A percentile compares a stretch with the other conserved stretches of the same genome.
These are phyloP conservation scores for Ditylenchus weischeri DNA, from an alignment of 2,888 invertebrate genomes.

Conservation along the genomic window DNA sequence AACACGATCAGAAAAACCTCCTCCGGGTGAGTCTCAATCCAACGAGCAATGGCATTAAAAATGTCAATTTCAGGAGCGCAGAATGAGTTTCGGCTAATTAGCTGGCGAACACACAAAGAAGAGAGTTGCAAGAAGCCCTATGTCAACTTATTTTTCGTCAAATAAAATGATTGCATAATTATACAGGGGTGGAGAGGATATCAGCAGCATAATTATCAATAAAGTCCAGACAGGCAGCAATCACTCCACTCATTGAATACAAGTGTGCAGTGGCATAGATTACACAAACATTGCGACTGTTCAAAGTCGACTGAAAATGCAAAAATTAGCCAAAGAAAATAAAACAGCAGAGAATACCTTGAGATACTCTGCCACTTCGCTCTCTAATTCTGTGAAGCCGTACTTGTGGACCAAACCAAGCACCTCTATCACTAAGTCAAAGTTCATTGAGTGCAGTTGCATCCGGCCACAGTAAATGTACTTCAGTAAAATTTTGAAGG, in stretches of 20 bases:
- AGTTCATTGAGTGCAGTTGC: slow-evolving; percentile 64
- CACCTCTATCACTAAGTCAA: slow-evolving; percentile 66
- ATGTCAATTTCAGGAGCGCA: slow-evolving; percentile 93
- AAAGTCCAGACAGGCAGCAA: slow-evolving; percentile 79
- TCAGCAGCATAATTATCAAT: slow-evolving; percentile 84
- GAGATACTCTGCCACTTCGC: slow-evolving; percentile 86
- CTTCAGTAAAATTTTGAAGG: slow-evolving; percentile 68
- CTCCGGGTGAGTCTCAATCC: slow-evolving; percentile 37
- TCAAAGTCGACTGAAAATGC: slow-evolving; percentile 70
- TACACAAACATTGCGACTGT: slow-evolving; percentile 84
- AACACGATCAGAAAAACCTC: slow-evolving; percentile 16
- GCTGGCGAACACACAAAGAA: slow-evolving; percentile 74
- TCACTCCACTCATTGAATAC: slow-evolving; percentile 67
- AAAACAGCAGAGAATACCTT: slow-evolving; percentile 60
- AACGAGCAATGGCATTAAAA: slow-evolving; percentile 70
- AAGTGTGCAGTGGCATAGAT: slow-evolving; percentile 85
- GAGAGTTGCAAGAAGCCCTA: slow-evolving; percentile 43
- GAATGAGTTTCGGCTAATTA: slow-evolving; percentile 87
- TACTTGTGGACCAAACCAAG: slow-evolving; percentile 89
- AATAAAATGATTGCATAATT: slow-evolving; percentile 4
- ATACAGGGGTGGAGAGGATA: slow-evolving; percentile 74
- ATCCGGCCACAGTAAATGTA: slow-evolving; percentile 85
- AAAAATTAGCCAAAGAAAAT: not conserved
- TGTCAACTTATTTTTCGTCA: slow-evolving; percentile 16
- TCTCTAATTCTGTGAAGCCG: slow-evolving; percentile 85